phyloP scores from a whole-genome alignment of 2,888 invertebrate species.

The Smittia aterrima region DNA sequence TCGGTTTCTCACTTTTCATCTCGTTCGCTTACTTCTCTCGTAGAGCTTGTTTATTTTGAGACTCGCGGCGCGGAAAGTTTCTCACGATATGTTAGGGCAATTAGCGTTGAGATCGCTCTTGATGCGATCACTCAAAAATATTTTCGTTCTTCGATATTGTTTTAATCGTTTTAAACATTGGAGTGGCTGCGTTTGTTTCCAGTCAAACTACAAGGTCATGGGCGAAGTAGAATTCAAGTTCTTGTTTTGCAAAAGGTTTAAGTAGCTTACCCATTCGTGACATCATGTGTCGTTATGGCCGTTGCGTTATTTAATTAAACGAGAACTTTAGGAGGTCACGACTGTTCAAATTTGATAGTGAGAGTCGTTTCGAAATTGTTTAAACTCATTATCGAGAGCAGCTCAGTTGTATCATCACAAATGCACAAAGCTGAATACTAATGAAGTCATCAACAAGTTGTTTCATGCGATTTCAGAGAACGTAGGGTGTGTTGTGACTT shows the following conservation, averaged over 20 bases:
- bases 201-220: background rate
- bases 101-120: background rate
- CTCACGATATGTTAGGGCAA: background rate
- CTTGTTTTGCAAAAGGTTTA: background rate
- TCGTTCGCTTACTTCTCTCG: background rate
- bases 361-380: background rate
- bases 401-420: background rate
- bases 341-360: background rate
- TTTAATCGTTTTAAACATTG: background rate
- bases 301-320: background rate
- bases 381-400: background rate
- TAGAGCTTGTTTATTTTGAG: background rate
- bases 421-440: background rate
- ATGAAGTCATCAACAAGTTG: constrained; percentile 7
- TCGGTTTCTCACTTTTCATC: background rate
- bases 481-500: background rate
- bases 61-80: background rate
- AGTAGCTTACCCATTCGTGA: background rate
- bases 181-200: background rate
- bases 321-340: background rate
- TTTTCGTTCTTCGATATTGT: background rate
- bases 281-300: background rate
- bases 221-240: background rate
- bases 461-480: background rate
- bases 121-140: background rate